Base-by-base conservation (phyloP, 2,113 vertebrate genomes). In the Indicator indicator region DNA sequence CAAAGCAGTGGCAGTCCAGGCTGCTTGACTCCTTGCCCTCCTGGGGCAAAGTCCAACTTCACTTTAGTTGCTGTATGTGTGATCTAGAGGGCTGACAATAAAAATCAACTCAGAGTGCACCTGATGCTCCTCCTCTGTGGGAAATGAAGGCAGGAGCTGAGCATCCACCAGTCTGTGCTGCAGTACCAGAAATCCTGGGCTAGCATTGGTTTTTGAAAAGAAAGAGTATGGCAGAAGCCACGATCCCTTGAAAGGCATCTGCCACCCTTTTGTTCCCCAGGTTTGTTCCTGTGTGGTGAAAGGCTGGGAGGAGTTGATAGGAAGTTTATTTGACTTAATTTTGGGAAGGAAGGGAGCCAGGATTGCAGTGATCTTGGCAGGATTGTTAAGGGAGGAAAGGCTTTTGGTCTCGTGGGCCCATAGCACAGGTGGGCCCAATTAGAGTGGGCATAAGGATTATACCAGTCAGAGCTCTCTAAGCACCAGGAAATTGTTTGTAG, bases 11-110 rank as follows among this genome's bases (percentile, higher is more conserved):
- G 28, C 40, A 36, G 40, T 27, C 48, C 17, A 10, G n/a, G 10
- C 55, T 42, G 16, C 69, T 75, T 42, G 50, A 32, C 24, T 74
- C 16, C 42, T 20, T 58, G 36, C 15, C 42, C 32, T 75, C 12
- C 10, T 26, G 16, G 68, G 12, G 12, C 28, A 40, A 55, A 79
- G 62, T 79, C 48, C 24, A 33, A 16, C 62, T 62, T 68, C 6
- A 2, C 19, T 38, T 56, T 12, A 44, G 50, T 26, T 52, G 70
- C 42, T 5, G 1, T 58, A 11, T 0, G 0, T 64, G 32, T 56
- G 56, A 91, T 81, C 17, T 3, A 3, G 33, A 64, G 26, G 9
- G 5, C 50, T 86, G 58, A 27, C 77, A 46, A 11, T 24, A 44
- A 38, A 65, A 33, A 24, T 77, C 32, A 65, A 32, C 64, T 77